These are phyloP conservation scores for Uromys caudimaculatus DNA, from an alignment of 2,797 vertebrate species.

Conservation along the genomic window DNA sequence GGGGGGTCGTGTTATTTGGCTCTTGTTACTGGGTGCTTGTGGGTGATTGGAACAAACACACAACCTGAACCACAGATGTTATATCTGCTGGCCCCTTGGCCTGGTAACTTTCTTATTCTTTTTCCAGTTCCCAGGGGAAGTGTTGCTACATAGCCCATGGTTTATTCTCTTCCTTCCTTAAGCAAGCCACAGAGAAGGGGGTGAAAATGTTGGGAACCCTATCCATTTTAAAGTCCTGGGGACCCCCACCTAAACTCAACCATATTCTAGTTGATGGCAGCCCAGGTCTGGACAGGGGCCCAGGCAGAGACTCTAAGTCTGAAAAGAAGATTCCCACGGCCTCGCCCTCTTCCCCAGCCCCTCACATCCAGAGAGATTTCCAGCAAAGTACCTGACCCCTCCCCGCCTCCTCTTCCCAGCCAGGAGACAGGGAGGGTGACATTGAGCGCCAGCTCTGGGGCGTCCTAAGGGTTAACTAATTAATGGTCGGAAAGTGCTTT, in stretches of 20 bases:
- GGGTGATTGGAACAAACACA: not conserved
- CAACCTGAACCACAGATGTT: not conserved
- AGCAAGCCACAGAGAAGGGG: not conserved
- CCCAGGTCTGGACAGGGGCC: not conserved
- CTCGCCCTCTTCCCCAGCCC: not conserved
- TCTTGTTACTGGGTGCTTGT: not conserved
- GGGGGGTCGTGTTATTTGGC: not conserved
- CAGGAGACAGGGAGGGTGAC: conserved; percentile 81
- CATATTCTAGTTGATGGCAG: not conserved
- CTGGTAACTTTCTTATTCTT: not conserved
- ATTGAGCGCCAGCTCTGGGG: conserved; percentile 79
- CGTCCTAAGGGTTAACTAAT: conserved; percentile 85
- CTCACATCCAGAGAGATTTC: conserved; percentile 66
- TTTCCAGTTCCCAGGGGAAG: not conserved
- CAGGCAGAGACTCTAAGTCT: not conserved
- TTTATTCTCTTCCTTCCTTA: not conserved
- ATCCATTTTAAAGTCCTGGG: not conserved
- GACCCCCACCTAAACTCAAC: not conserved
- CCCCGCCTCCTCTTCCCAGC: conserved; percentile 51
- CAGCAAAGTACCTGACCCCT: conserved; percentile 55
- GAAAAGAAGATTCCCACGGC: conserved; percentile 1
- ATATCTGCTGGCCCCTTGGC: not conserved
- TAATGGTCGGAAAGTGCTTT: conserved; percentile 85
- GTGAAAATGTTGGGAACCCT: not conserved
- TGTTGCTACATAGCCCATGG: fast-evolving